Evolutionary conservation across 2,888 invertebrate species (phyloP).

Genomic region (Drosophila setosimentum): DNA sequence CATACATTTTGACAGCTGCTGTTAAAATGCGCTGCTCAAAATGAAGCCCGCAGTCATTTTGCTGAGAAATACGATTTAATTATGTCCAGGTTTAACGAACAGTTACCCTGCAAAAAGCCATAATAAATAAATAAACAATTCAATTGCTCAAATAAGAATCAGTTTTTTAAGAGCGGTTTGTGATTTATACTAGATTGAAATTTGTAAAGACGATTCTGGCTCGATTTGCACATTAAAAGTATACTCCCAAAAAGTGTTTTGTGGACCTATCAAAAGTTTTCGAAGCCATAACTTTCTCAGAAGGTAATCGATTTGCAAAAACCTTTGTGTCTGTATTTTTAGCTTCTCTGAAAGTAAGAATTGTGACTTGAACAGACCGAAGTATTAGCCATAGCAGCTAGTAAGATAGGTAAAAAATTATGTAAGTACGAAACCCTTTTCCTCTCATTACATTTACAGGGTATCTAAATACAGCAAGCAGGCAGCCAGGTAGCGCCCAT

Average conservation of each 20-base stretch:
- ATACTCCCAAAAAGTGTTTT: not conserved
- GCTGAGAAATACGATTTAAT: not conserved
- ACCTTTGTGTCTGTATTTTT: not conserved
- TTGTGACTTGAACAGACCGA: not conserved
- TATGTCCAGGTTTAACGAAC: not conserved
- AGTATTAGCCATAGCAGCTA: not conserved
- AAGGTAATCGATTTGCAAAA: too few species aligned
- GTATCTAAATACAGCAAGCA: conserved; percentile 6
- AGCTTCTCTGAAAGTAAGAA: not conserved
- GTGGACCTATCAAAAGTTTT: too few species aligned
- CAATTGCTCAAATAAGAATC: not conserved
- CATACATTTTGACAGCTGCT: conserved; percentile 27
- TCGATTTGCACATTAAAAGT: not conserved
- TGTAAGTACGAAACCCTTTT: not conserved
- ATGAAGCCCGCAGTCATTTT: not conserved
- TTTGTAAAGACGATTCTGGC: not conserved
- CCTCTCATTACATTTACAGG: not conserved
- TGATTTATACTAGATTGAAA: too few species aligned
- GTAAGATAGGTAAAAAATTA: not conserved
- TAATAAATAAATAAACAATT: too few species aligned
- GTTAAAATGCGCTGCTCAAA: conserved; percentile 8
- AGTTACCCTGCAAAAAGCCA: not conserved
- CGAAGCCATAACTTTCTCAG: too few species aligned
- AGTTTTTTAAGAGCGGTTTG: not conserved
- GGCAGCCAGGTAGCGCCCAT: conserved; percentile 4